Percentiles rank a stretch among this genome's conserved stretches.
Evolutionary conservation across 2,888 invertebrate species (phyloP).

Genomic region (Eupithecia subfuscata): DNA sequence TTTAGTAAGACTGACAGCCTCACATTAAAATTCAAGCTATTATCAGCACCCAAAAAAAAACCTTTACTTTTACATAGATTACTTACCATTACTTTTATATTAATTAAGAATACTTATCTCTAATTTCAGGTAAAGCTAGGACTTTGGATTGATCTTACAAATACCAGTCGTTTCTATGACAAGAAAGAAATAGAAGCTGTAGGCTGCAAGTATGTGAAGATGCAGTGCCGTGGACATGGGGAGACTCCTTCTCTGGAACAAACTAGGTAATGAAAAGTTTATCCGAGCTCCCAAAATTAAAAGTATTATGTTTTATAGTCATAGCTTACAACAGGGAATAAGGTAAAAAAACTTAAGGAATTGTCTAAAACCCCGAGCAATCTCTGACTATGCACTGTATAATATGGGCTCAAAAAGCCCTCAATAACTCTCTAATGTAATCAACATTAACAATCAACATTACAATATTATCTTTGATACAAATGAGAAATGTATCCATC

Average conservation of each 20-base stretch:
- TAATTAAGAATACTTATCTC: not conserved
- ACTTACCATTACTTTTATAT: not conserved
- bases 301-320: not conserved
- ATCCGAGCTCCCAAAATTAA: not conserved
- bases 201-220: slow-evolving; percentile 93
- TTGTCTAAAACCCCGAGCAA: too few relatives aligned
- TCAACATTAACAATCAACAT: too few relatives aligned
- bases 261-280: slow-evolving; percentile 74
- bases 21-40: not conserved
- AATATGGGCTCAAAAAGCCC: too few relatives aligned
- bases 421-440: too few relatives aligned
- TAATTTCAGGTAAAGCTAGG: slow-evolving; percentile 90
- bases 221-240: slow-evolving; percentile 95
- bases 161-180: slow-evolving; percentile 96
- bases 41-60: not conserved
- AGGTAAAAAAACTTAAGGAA: too few relatives aligned
- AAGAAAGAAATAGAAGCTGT: slow-evolving; percentile 89
- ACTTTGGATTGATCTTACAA: slow-evolving; percentile 98
- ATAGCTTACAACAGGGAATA: too few relatives aligned
- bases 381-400: too few relatives aligned
- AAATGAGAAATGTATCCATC: too few relatives aligned
- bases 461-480: too few relatives aligned
- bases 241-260: slow-evolving; percentile 95
- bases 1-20: too few relatives aligned
- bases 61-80: not conserved